phyloP scores from a whole-genome alignment of 2,888 invertebrate species.

The Lypha dubia region DNA sequence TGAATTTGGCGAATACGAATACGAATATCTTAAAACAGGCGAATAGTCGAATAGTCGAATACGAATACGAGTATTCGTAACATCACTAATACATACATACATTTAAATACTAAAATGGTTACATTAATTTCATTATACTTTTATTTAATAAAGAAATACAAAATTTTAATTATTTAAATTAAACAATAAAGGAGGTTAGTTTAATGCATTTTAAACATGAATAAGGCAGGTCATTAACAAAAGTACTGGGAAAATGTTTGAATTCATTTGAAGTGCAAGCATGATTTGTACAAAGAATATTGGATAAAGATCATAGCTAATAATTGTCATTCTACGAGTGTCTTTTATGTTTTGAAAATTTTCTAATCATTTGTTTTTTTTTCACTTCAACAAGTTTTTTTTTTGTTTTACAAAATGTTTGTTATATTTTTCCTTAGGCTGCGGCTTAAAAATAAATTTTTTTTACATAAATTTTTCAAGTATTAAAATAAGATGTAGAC shows the following conservation, averaged over 20 bases:
- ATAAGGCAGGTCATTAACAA: background rate
- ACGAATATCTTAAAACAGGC: too few relatives aligned
- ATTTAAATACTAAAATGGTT: constrained; percentile 46
- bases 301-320: background rate
- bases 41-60: too few relatives aligned
- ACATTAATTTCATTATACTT: constrained; percentile 18
- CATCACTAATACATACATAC: too few relatives aligned
- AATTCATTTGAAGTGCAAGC: background rate
- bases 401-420: too few relatives aligned
- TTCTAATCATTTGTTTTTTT: background rate
- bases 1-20: too few relatives aligned
- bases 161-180: constrained; percentile 14
- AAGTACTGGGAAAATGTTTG: background rate
- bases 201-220: constrained; percentile 4
- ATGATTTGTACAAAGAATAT: background rate
- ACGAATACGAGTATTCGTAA: too few relatives aligned
- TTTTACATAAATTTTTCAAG: too few relatives aligned
- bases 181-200: background rate
- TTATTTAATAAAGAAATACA: constrained; percentile 1
- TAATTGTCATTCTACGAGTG: background rate
- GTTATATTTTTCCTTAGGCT: too few relatives aligned
- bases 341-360: background rate
- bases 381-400: background rate
- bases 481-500: too few relatives aligned
- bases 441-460: too few relatives aligned